These are phyloP conservation scores for Drepana falcataria DNA, from an alignment of 2,888 invertebrate genomes.

Conservation along the genomic window DNA sequence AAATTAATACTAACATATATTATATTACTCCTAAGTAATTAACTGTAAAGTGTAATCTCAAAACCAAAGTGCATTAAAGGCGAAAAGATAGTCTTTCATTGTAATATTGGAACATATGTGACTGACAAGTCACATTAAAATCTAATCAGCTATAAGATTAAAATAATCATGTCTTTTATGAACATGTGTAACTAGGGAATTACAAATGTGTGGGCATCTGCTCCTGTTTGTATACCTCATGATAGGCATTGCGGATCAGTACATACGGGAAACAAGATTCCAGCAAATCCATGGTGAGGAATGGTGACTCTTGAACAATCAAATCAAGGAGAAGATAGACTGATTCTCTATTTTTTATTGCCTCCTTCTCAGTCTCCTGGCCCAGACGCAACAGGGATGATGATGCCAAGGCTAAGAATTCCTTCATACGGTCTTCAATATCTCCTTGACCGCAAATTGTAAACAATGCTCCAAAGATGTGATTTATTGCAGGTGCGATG, in stretches of 20 bases:
- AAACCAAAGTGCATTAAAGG: constrained; percentile 11
- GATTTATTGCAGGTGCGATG: constrained; percentile 96
- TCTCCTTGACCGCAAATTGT: constrained; percentile 97
- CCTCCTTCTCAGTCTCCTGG: constrained; percentile 97
- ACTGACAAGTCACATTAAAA: constrained; percentile 13
- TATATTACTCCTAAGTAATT: not conserved
- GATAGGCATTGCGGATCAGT: constrained; percentile 97
- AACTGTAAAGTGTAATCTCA: constrained; percentile 9
- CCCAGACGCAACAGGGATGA: constrained; percentile 96
- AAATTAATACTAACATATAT: not conserved
- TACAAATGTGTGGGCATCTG: constrained; percentile 79
- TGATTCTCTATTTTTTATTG: constrained; percentile 95
- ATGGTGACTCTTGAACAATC: constrained; percentile 98
- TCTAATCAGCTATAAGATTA: constrained; percentile 7
- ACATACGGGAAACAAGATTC: constrained; percentile 99
- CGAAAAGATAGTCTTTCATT: constrained; percentile 9
- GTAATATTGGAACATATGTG: constrained; percentile 26
- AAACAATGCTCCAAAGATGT: constrained; percentile 97
- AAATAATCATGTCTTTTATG: constrained; percentile 15
- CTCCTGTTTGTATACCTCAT: constrained; percentile 95
- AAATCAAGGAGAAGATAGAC: constrained; percentile 97
- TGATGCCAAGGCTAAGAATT: constrained; percentile 94
- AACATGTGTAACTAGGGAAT: constrained; percentile 24
- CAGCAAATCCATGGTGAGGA: constrained; percentile 98
- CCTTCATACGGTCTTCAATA: constrained; percentile 98